phyloP scores from a whole-genome alignment of 2,888 invertebrate genomes.

The Caenorhabditis uteleia region DNA sequence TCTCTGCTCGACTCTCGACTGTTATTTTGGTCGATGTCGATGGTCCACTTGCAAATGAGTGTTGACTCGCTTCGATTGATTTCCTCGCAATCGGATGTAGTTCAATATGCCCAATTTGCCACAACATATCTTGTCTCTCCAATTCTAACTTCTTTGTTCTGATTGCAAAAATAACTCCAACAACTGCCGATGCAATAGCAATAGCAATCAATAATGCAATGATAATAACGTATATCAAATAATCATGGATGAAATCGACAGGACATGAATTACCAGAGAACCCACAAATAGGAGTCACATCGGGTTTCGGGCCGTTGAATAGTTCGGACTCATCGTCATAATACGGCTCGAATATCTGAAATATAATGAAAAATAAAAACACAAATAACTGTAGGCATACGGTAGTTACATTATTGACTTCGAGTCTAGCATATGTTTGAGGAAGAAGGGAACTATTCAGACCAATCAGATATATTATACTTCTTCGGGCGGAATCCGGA shows the following conservation, averaged over 20 bases:
- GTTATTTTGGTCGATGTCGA: slow-evolving; percentile 46
- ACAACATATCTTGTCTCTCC: slow-evolving; percentile 38
- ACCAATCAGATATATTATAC: slow-evolving; percentile 24
- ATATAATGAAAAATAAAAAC: background rate
- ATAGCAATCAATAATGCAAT: slow-evolving; percentile 32
- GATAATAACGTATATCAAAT: slow-evolving; percentile 39
- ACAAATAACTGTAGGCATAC: background rate
- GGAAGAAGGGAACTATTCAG: slow-evolving; percentile 29
- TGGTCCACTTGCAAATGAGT: slow-evolving; percentile 46
- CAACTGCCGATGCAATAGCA: slow-evolving; percentile 20
- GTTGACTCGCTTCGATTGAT: slow-evolving; percentile 20
- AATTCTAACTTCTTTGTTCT: slow-evolving; percentile 38
- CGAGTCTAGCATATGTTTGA: slow-evolving; percentile 19
- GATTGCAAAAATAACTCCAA: slow-evolving; percentile 29
- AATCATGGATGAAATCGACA: slow-evolving; percentile 33
- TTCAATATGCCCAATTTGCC: slow-evolving; percentile 39
- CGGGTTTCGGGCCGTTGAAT: slow-evolving; percentile 31
- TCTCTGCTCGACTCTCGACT: slow-evolving; percentile 31
- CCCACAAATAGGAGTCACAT: slow-evolving; percentile 34
- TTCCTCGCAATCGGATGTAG: slow-evolving; percentile 17
- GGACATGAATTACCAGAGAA: slow-evolving; percentile 43
- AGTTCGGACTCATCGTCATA: slow-evolving; percentile 12
- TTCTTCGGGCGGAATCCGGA: slow-evolving; percentile 20
- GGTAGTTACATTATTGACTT: slow-evolving; percentile 23
- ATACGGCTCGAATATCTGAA: slow-evolving; percentile 16